Evolutionary conservation across 2,113 vertebrate genomes (phyloP).

Genomic region (Meriones unguiculatus): DNA sequence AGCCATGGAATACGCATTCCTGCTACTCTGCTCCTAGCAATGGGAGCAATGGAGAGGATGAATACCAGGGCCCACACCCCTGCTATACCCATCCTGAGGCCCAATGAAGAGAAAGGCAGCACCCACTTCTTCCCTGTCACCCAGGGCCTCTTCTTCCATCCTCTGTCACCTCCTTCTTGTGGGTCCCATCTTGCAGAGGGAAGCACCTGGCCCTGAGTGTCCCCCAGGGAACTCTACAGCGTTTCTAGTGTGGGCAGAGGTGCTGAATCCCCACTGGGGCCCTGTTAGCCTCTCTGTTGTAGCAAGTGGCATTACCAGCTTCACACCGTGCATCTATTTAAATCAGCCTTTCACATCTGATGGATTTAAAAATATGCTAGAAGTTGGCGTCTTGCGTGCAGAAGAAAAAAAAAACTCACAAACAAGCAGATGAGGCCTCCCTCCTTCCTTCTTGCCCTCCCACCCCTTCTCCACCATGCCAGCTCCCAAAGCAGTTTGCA

Average conservation of each 20-base stretch:
- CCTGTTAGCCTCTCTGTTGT: slow-evolving; percentile 36
- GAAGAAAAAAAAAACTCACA: slow-evolving; percentile 36
- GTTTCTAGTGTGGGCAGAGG: background rate
- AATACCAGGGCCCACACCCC: too few relatives aligned
- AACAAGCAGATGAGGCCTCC: slow-evolving; percentile 55
- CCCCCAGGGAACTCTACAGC: background rate
- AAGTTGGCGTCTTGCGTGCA: slow-evolving; percentile 61
- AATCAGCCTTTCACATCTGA: slow-evolving; percentile 73
- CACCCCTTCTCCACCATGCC: accelerated
- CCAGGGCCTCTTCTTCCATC: background rate
- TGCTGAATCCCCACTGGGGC: background rate
- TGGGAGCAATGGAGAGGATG: background rate
- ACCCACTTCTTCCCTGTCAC: background rate
- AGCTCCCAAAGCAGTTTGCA: slow-evolving; percentile 42
- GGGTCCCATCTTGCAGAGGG: background rate
- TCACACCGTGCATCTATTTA: slow-evolving; percentile 68
- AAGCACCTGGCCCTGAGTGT: background rate
- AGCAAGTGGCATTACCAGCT: slow-evolving; percentile 70
- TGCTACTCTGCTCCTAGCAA: background rate
- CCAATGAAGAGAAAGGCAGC: background rate
- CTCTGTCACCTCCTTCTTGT: background rate
- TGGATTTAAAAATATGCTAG: slow-evolving; percentile 77
- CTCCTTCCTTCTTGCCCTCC: background rate
- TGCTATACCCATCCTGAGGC: background rate
- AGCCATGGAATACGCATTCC: background rate